Percentiles rank a stretch among this genome's conserved stretches.
These are phyloP conservation scores for Desmodus rotundus DNA, from an alignment of 2,113 vertebrate species.

Conservation along the genomic window DNA sequence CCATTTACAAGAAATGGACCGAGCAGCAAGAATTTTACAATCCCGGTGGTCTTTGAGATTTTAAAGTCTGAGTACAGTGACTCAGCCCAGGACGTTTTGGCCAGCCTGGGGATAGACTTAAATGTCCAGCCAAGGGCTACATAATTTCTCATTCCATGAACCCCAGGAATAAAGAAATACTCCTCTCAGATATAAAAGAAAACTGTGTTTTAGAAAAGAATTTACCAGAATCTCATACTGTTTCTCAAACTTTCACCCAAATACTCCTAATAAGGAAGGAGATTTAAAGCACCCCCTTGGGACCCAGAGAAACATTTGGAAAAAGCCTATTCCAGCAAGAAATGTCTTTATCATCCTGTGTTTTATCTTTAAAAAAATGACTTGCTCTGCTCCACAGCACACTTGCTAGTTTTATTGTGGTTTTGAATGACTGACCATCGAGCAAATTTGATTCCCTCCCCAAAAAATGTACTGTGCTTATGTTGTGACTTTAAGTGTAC, in stretches of 20 bases:
- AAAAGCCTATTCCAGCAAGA: background rate
- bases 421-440: constrained; percentile 25
- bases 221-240: constrained; percentile 23
- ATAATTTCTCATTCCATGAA: constrained; percentile 47
- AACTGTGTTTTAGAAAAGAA: constrained; percentile 34
- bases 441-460: background rate
- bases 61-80: constrained; percentile 37
- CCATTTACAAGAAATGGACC: constrained; percentile 55
- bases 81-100: constrained; percentile 55
- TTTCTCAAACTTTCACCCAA: constrained; percentile 37
- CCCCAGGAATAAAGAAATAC: constrained; percentile 58
- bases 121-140: constrained; percentile 59
- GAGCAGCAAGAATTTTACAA: constrained; percentile 51
- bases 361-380: background rate
- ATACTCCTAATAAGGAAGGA: background rate
- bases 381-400: background rate
- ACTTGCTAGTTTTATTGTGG: background rate
- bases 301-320: background rate
- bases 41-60: constrained; percentile 49
- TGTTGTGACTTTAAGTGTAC: constrained; percentile 28
- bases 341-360: background rate
- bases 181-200: constrained; percentile 51
- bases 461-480: background rate
- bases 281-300: background rate
- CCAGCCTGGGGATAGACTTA: constrained; percentile 21